Evolutionary conservation across 2,888 invertebrate genomes (phyloP).

Genomic region (Hirtodrosophila histrioides): DNA sequence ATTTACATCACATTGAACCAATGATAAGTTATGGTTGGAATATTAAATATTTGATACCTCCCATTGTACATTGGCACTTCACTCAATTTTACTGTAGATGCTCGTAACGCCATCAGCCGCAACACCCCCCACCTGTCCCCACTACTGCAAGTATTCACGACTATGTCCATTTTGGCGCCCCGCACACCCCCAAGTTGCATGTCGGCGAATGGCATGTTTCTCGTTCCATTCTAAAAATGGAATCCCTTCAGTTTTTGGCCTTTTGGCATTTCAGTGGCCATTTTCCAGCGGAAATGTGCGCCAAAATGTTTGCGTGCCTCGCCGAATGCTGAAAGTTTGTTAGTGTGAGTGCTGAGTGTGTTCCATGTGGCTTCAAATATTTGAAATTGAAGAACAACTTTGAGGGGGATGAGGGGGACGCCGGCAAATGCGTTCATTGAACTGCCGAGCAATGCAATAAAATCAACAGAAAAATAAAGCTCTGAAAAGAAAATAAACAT

Average conservation of each 20-base stretch:
- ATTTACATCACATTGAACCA: too few species aligned
- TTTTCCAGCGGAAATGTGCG: slow-evolving; percentile 71
- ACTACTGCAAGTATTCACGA: too few species aligned
- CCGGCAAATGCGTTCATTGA: slow-evolving; percentile 76
- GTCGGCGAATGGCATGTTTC: slow-evolving; percentile 46
- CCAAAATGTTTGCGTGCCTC: slow-evolving; percentile 72
- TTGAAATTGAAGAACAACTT: slow-evolving; percentile 58
- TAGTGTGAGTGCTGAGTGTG: slow-evolving; percentile 9
- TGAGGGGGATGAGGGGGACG: slow-evolving; percentile 20
- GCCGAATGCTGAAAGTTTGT: not conserved
- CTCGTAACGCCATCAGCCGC: slow-evolving; percentile 19
- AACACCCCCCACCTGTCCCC: slow-evolving; percentile 19
- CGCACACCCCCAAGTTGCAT: slow-evolving; percentile 38
- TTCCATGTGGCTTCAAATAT: slow-evolving; percentile 50
- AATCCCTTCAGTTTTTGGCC: slow-evolving; percentile 37
- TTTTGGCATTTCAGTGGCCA: slow-evolving; percentile 68
- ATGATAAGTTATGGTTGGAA: too few species aligned
- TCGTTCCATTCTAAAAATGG: slow-evolving; percentile 10
- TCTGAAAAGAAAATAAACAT: slow-evolving; percentile 58
- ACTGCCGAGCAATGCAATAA: slow-evolving; percentile 69
- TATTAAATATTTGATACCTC: not conserved
- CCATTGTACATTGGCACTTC: slow-evolving; percentile 27
- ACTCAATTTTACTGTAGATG: slow-evolving; percentile 19
- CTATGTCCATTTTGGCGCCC: slow-evolving; percentile 15
- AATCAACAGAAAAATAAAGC: slow-evolving; percentile 47